Conservation (phyloP, 2,888 invertebrate species). For the Esperia sulphurella region DNA sequence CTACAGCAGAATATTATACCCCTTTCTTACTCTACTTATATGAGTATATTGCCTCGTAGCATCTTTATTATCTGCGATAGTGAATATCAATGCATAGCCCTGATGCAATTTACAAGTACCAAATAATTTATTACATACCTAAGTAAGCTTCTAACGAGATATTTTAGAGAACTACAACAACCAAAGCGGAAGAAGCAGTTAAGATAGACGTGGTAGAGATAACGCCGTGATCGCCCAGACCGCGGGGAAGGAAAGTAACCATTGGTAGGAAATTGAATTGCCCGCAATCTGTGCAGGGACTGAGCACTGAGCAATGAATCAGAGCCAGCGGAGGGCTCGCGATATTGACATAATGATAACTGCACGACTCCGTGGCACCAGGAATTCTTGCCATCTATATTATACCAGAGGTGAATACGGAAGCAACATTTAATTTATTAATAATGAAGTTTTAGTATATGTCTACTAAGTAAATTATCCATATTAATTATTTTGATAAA, state of each 20-base stretch:
- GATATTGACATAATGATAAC: conserved; percentile 20
- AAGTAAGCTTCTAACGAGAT: not conserved
- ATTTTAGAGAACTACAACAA: conserved; percentile 1
- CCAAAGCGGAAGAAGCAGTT: conserved; percentile 8
- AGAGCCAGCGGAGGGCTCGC: conserved; percentile 14
- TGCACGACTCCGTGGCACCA: conserved; percentile 3
- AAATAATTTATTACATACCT: not conserved
- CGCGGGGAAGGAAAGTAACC: conserved; percentile 25
- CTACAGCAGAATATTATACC: too few relatives aligned
- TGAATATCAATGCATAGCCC: too few relatives aligned
- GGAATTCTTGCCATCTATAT: not conserved
- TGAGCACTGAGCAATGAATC: conserved; percentile 20
- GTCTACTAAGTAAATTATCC: too few relatives aligned
- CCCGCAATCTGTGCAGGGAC: conserved; percentile 9
- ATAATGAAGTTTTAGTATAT: too few relatives aligned
- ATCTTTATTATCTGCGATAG: too few relatives aligned
- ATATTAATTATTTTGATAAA: too few relatives aligned
- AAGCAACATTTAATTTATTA: too few relatives aligned
- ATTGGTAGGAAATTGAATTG: conserved; percentile 27
- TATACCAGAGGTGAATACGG: too few relatives aligned
- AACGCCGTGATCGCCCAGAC: conserved; percentile 9
- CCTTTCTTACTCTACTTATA: too few relatives aligned
- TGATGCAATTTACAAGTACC: not conserved
- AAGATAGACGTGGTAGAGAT: not conserved
- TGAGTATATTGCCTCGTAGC: too few relatives aligned